Conservation (phyloP, 2,797 vertebrate species). For the Gila robusta region DNA sequence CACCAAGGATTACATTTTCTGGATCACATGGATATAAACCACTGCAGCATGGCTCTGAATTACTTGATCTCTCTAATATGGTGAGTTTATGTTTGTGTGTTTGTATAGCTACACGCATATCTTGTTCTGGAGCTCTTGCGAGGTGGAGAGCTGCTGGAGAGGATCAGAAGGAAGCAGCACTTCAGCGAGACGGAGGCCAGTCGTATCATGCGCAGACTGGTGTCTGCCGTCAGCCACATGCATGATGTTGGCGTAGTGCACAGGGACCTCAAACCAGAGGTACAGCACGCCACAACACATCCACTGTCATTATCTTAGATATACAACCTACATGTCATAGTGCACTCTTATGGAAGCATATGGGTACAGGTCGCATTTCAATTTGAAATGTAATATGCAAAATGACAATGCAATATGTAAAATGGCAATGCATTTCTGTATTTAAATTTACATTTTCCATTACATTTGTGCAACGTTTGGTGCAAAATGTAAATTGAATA, state of each 20-base stretch:
- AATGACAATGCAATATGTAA: no score
- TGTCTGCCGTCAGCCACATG: constrained; percentile 98
- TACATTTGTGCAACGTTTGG: no score
- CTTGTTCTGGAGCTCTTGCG: constrained; percentile 94
- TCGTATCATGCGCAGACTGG: constrained; percentile 94
- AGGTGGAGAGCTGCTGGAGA: constrained; percentile 95
- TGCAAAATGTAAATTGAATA: no score
- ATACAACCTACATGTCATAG: not conserved
- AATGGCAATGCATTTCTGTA: no score
- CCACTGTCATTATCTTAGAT: not conserved
- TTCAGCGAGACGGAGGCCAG: constrained; percentile 98
- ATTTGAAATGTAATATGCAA: no score
- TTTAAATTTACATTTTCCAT: no score
- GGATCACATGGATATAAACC: not conserved
- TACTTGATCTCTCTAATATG: not conserved
- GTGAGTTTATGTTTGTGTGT: constrained; percentile 34
- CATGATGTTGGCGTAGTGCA: constrained; percentile 98
- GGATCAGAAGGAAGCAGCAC: constrained; percentile 93
- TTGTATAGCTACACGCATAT: constrained; percentile 91
- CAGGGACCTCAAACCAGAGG: constrained; percentile 97
- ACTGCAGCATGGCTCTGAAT: not conserved
- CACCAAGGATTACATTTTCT: not conserved
- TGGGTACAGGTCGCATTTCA: no score
- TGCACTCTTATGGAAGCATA: no score
- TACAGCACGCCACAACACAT: constrained; percentile 66